Base-by-base conservation (phyloP, 2,797 vertebrate species). In the Sparus aurata region DNA sequence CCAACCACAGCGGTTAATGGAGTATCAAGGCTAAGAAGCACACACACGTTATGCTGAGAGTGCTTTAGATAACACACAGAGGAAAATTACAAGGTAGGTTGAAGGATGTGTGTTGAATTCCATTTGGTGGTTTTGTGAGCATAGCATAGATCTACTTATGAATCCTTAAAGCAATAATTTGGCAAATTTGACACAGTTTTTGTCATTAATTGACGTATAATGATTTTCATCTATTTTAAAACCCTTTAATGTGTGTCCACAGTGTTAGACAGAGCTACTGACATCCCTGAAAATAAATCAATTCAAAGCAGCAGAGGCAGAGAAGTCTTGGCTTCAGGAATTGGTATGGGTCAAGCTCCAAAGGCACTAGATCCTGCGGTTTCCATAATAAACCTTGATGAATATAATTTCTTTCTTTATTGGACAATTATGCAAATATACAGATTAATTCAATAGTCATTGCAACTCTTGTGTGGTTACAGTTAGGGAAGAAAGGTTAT, bases 1-100 rank as follows among this genome's bases (percentile, higher is more conserved):
- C 85, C 87, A 75, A 70, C 62, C 80, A 52, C 70, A 66, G 78
- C 52, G 49, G 84, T 91, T 84, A 88, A 69, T 87, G 89, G 79
- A 87, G 82, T 77, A 83, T 82, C 81, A 66, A 77, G 76, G 80
- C 78, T 73, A 41, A 72, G 70, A 73, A 82, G 84, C 52, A 55
- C 67, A 55, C 43, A 53, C 53, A 72, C 3, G 27, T 85, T 83
- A 73, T 12, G 59, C 60, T 45, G 25, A 38, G 49, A 64, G 64
- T 74, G 57, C 73, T 78, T 77, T 38, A 82, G 75, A 80, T 89
- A 87, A 81, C 61, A 55, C 62, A 77, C 60, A 59, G 27, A 49
- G 47, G 59, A 6, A 61, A 87, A 82, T 84, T 69, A 76, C 58
- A 83, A 80, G 70, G 64, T 69, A 65, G 38, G 68, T 22, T 64